Base-by-base conservation (phyloP, 2,888 invertebrate species). In the Euproctis similis region DNA sequence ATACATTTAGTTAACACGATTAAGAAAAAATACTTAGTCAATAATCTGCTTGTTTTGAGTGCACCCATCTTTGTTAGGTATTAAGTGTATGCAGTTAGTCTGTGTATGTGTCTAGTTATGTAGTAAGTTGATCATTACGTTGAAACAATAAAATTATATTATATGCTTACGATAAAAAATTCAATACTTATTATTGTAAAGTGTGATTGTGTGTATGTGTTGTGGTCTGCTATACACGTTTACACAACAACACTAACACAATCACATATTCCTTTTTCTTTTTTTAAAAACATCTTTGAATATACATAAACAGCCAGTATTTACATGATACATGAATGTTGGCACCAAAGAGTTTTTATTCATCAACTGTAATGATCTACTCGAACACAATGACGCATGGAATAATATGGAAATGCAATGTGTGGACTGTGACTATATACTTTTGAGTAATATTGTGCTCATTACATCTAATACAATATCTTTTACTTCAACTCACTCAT, bases 341-440 rank as follows among this genome's bases (percentile, higher is more conserved):
- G n/a, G n/a, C n/a, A n/a, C n/a, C n/a, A n/a, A n/a, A n/a, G n/a
- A n/a, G n/a, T n/a, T n/a, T n/a, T n/a, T n/a, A n/a, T n/a, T n/a
- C n/a, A n/a, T n/a, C n/a, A n/a, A n/a, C n/a, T n/a, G 29, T 14
- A 18, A 32, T 28, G 16, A 26, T 29, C 19, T 39, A 37, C 30
- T 24, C 39, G 34, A 34, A 32, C 39, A 47, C 47, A 31, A 42
- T 42, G 39, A 39, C 28, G 54, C 57, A 55, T 56, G 54, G 14
- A 36, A 43, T 28, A 28, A 39, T 39, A 39, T 45, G 62, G 59
- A 61, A 59, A 59, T 53, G 46, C 60, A 59, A 53, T 60, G 61
- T 61, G 61, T 61, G 62, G 51, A 61, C 60, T 57, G 60, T 49
- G 46, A 39, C 43, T 39, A 28, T 45, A 14, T 25, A 39, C 18